Base-by-base conservation (phyloP, 1,140 invertebrate genomes). In the Drosophila quadrilineata region DNA sequence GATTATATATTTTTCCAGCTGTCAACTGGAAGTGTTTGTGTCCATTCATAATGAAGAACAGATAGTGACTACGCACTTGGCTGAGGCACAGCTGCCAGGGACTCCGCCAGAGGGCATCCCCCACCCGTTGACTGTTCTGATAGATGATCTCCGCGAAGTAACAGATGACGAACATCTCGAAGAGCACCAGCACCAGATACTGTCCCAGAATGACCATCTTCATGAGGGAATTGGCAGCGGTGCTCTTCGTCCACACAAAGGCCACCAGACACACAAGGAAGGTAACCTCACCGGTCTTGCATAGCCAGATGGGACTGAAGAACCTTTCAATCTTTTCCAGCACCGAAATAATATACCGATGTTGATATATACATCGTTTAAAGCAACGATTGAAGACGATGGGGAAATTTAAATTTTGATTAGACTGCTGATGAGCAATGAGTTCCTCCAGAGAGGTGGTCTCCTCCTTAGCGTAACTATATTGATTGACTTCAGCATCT, bases 111-210 rank as follows among this genome's bases (percentile, higher is more conserved):
- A 71, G 22, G 10, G 71, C 66, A 22, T 71, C 68, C 0, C 59
- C 68, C 9, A 60, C 63, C 2, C 72, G 72, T 17, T 62, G 68
- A 22, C 72, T 75, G 33, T 60, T 65, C 33, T 49, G 12, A 29
- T 64, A 66, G 43, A 71, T 29, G 1, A 71, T 8, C 21, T 75
- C 72, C 10, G 63, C 10, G 19, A 62, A 71, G 35, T 75, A 75
- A 26, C 63, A 71, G 22, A 68, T 71, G 43, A 74, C 65, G 10
- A 74, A 54, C 40, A 71, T 21, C 41, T 74, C 71, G 21, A 28
- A 58, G 9, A 54, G 28, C 2, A 58, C 57, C 38, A 74, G 28
- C 0, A 62, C 6, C 22, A 66, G 19, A 62, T 74, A 74, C 6
- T 74, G 71, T 9, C 56, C 52, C 9, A 74, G 10, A 0, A 57